These are phyloP conservation scores for Euplagia quadripunctaria DNA, from an alignment of 2,888 invertebrate genomes.

Conservation along the genomic window DNA sequence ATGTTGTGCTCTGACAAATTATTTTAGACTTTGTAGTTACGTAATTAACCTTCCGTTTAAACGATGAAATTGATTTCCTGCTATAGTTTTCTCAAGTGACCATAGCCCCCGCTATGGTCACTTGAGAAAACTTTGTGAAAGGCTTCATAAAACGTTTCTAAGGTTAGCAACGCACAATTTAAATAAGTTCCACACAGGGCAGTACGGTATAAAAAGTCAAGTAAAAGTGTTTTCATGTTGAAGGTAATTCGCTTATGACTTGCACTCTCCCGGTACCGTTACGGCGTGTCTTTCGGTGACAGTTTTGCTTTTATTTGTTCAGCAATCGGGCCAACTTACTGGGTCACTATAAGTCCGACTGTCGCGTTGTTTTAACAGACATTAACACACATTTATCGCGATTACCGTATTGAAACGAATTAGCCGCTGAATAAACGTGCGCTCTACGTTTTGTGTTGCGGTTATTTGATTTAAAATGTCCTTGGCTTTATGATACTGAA, in stretches of 20 bases:
- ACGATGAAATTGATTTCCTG: too few relatives aligned
- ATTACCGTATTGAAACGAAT: conserved; percentile 12
- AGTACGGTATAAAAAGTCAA: neutral
- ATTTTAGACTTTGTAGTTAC: neutral
- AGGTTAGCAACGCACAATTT: too few relatives aligned
- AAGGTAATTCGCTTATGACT: conserved; percentile 17
- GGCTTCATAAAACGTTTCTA: too few relatives aligned
- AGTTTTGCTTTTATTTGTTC: conserved; percentile 61
- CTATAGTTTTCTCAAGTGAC: too few relatives aligned
- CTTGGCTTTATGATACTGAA: neutral
- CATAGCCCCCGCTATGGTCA: too few relatives aligned
- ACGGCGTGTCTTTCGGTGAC: conserved; percentile 52
- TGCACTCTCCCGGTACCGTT: conserved; percentile 57
- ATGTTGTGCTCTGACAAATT: neutral
- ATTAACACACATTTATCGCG: conserved; percentile 23
- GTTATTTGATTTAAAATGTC: conserved; percentile 7
- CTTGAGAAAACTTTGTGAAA: too few relatives aligned
- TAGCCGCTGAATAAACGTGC: neutral
- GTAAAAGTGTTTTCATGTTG: neutral
- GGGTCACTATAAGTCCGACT: conserved; percentile 51
- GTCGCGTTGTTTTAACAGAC: conserved; percentile 23
- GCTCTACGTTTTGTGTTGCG: neutral
- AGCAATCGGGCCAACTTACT: conserved; percentile 49
- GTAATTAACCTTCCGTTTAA: too few relatives aligned
- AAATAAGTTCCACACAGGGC: neutral